phyloP scores from a whole-genome alignment of 2,797 vertebrate species.

The Sparidentex hasta region DNA sequence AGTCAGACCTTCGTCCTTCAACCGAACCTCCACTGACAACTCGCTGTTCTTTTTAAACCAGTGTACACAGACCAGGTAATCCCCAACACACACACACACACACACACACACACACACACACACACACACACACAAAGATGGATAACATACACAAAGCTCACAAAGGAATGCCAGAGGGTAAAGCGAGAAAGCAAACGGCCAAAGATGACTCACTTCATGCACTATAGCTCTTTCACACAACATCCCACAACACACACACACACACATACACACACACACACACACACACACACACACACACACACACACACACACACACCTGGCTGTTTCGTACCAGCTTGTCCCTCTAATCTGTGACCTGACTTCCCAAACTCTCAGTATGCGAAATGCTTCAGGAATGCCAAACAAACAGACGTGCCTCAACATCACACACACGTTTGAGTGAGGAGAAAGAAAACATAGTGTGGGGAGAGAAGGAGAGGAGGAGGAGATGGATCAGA shows the following conservation, averaged over 20 bases:
- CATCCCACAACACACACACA: not conserved
- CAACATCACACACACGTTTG: constrained; percentile 30
- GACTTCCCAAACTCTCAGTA: constrained; percentile 18
- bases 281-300: not conserved
- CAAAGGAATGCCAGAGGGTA: constrained; percentile 22
- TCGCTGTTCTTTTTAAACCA: constrained; percentile 16
- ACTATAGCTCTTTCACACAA: not conserved
- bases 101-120: constrained; percentile 33
- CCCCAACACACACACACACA: constrained; percentile 39
- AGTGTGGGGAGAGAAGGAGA: not conserved
- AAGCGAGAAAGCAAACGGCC: not conserved
- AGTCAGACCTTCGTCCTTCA: constrained; percentile 41
- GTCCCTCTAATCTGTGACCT: constrained; percentile 39
- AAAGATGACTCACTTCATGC: constrained; percentile 34
- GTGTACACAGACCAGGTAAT: constrained; percentile 32
- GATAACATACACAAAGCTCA: constrained; percentile 35
- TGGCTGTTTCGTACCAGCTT: constrained; percentile 6
- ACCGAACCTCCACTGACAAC: constrained; percentile 22
- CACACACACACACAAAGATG: not conserved
- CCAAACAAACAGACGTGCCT: constrained; percentile 47
- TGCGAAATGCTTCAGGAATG: constrained; percentile 35
- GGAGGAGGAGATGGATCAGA: not conserved
- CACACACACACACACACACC: not conserved
- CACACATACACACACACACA: not conserved
- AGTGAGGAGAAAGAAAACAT: not conserved